Percentiles rank a stretch among this genome's conserved stretches.
These are phyloP conservation scores for Athripsodes cinereus DNA, from an alignment of 2,888 invertebrate species.

Conservation along the genomic window DNA sequence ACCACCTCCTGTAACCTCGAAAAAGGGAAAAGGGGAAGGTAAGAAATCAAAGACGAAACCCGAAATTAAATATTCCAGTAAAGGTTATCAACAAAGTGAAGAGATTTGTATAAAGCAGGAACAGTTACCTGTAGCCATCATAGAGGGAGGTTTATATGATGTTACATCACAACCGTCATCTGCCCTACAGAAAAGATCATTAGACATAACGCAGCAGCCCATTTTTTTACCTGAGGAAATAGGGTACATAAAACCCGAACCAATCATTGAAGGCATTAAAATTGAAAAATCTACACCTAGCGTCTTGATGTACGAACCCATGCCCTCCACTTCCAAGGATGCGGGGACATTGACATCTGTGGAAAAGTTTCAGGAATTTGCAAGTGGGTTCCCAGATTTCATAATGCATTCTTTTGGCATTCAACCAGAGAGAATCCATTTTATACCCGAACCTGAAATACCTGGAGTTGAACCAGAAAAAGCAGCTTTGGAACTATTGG, in stretches of 20 bases:
- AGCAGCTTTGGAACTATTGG: constrained; percentile 33
- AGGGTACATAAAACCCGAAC: constrained; percentile 13
- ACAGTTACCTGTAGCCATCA: neutral
- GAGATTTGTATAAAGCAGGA: constrained; percentile 3
- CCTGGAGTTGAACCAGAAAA: constrained; percentile 2
- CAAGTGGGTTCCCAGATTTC: constrained; percentile 11
- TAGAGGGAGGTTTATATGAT: constrained; percentile 6
- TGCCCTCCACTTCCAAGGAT: constrained; percentile 14
- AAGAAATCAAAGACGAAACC: constrained; percentile 23
- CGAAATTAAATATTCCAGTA: constrained; percentile 16
- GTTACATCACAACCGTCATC: neutral
- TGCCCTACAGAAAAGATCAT: neutral
- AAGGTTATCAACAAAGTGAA: constrained; percentile 1
- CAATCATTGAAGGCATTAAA: constrained; percentile 10
- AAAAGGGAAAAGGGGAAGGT: constrained; percentile 18
- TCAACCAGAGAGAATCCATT: constrained; percentile 29
- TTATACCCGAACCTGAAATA: neutral
- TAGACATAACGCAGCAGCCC: neutral
- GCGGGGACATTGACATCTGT: constrained; percentile 13
- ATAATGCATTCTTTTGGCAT: constrained; percentile 38
- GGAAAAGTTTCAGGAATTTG: constrained; percentile 12
- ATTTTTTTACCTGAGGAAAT: constrained; percentile 4
- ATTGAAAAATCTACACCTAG: constrained; percentile 11
- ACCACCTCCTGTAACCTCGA: constrained; percentile 31
- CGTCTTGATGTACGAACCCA: neutral